These are phyloP conservation scores for Polyploca ridens DNA, from an alignment of 2,888 invertebrate species.

Conservation along the genomic window DNA sequence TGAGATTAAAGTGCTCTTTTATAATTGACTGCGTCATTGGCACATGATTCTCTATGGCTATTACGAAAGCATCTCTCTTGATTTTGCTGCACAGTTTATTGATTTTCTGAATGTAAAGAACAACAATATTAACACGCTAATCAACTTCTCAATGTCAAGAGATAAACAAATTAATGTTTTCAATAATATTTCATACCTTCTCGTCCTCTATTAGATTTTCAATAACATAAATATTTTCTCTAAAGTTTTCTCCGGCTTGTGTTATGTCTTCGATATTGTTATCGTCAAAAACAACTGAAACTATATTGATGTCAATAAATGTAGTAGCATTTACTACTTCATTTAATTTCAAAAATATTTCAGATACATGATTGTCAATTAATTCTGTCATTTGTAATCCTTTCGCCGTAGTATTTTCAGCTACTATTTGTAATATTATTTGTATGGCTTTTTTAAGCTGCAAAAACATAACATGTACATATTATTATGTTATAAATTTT, in stretches of 20 bases:
- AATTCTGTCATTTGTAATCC: conserved; percentile 39
- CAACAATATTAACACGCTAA: not conserved
- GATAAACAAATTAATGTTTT: too few species aligned
- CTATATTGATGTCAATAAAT: conserved; percentile 24
- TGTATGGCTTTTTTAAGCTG: conserved; percentile 51
- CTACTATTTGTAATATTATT: conserved; percentile 53
- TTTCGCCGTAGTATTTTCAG: conserved; percentile 41
- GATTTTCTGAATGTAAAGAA: conserved; percentile 51
- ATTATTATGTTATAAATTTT: too few species aligned
- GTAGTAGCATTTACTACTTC: conserved; percentile 31
- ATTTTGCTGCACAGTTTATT: conserved; percentile 33
- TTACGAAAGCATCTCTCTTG: conserved; percentile 45
- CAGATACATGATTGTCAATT: conserved; percentile 29
- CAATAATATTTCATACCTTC: conserved; percentile 38
- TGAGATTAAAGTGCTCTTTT: conserved; percentile 43
- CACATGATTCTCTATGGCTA: conserved; percentile 47
- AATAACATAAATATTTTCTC: conserved; percentile 45
- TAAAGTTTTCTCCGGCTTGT: conserved; percentile 18
- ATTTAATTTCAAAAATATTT: conserved; percentile 35
- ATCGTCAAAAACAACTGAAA: conserved; percentile 25
- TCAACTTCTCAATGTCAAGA: too few species aligned
- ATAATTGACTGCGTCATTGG: conserved; percentile 37
- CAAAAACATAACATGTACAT: conserved; percentile 21
- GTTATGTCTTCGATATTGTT: conserved; percentile 21
- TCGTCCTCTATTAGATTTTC: conserved; percentile 46